Base-by-base conservation (phyloP, 2,113 vertebrate genomes). In the Athene cunicularia region DNA sequence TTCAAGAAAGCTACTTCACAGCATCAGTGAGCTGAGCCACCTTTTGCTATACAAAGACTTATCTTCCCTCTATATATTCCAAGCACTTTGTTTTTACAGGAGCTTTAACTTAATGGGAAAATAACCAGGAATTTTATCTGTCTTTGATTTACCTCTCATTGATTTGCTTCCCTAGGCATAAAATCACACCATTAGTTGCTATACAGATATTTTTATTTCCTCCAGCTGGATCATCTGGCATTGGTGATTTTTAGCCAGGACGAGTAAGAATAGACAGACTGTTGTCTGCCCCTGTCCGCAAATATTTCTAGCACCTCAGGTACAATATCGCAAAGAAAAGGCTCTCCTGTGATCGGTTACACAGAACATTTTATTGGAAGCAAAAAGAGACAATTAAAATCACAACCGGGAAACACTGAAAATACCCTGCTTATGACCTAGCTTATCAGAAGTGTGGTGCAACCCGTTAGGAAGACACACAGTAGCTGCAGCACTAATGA, bases 401-500 rank as follows among this genome's bases (percentile, higher is more conserved):
- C 64, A 62, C 47, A 56, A 56, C 50, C 2, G 1, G 55, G 56
- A 68, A 49, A 56, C 14, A 8, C 2, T 47, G 20, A 18, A 43
- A 55, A 30, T 9, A 26, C n/a, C 22, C 47, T 7, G 8, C 56
- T 66, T 28, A 32, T 6, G 17, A 35, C 24, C 27, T 9, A 11
- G 33, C 32, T 26, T 9, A 19, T 3, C 14, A 24, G 7, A 35
- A 66, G 20, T 0, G 2, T 15, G 27, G 23, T 33, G 27, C 45
- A n/a, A 84, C 26, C 49, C 30, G 24, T 23, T 8, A 49, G 28
- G 49, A 71, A 32, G 12, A 33, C 14, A 26, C 8, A 9, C 4
- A 5, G 49, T 1, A 39, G 15, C 22, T n/a, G 35, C 33, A 59
- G 50, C 1, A 2, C 39, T 32, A 8, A 16, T 0, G 1, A 20